Evolutionary conservation across 2,888 invertebrate genomes (phyloP).

Genomic region (Brachylomia viminalis): DNA sequence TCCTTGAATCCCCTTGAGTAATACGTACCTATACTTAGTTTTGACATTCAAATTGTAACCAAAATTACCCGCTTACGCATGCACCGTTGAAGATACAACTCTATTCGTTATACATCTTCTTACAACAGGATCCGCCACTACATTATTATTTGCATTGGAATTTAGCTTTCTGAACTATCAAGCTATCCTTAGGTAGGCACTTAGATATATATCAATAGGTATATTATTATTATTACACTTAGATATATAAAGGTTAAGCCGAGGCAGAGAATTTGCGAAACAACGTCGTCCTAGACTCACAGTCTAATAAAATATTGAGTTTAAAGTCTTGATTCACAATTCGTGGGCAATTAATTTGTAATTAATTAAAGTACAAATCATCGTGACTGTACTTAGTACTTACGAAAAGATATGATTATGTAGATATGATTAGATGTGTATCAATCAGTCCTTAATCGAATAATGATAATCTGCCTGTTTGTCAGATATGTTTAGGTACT

Average conservation of each 20-base stretch:
- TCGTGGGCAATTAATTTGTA: not conserved
- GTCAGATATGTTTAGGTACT: not conserved
- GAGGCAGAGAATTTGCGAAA: conserved; percentile 26
- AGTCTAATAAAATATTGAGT: conserved; percentile 21
- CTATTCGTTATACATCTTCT: not conserved
- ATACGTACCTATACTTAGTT: not conserved
- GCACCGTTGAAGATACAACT: conserved; percentile 7
- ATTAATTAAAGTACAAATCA: conserved; percentile 5
- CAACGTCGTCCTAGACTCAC: not conserved
- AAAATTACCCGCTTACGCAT: conserved; percentile 44
- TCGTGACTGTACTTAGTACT: conserved; percentile 22
- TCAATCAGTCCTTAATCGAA: conserved; percentile 8
- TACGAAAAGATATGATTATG: not conserved
- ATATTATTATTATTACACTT: too few relatives aligned
- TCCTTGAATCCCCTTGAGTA: too few relatives aligned
- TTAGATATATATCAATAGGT: not conserved
- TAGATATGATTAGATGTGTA: conserved; percentile 18
- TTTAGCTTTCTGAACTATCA: conserved; percentile 22
- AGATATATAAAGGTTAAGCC: conserved; percentile 37
- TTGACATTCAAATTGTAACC: conserved; percentile 16
- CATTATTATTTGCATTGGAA: conserved; percentile 14
- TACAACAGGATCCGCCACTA: not conserved
- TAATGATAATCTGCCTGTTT: conserved; percentile 1
- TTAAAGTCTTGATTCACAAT: conserved; percentile 28
- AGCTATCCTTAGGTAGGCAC: not conserved